These are phyloP conservation scores for Pardalotus punctatus DNA, from an alignment of 2,113 vertebrate genomes.

Conservation along the genomic window DNA sequence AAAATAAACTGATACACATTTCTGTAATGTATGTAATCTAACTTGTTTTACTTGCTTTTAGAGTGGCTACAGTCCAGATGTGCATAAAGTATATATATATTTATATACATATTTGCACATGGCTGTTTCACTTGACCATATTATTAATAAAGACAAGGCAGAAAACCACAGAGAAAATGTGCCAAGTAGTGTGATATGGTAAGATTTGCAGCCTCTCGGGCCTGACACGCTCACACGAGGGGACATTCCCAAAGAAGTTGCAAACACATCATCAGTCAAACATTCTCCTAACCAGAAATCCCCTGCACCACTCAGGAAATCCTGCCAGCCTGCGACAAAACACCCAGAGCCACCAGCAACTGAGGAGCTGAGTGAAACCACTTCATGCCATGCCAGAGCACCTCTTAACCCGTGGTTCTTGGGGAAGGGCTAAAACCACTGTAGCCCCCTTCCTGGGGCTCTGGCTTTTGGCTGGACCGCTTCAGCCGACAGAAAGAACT, in stretches of 20 bases:
- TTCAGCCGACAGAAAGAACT: background rate
- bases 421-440: background rate
- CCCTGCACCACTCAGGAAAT: background rate
- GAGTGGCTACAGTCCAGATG: background rate
- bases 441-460: background rate
- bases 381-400: background rate
- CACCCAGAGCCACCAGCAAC: background rate
- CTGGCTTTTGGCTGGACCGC: background rate
- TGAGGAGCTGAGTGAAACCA: background rate
- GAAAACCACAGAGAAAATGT: background rate
- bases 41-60: constrained; percentile 2
- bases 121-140: accelerated
- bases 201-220: background rate
- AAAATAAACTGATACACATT: background rate
- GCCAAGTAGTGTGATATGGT: background rate
- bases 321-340: background rate
- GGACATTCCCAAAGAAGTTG: background rate
- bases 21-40: background rate
- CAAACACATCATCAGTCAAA: background rate
- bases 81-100: background rate
- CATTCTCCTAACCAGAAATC: background rate
- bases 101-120: background rate
- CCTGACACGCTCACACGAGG: background rate
- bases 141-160: background rate
- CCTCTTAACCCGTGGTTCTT: background rate